Conservation (phyloP, 2,888 invertebrate genomes). For the Elegia similella region DNA sequence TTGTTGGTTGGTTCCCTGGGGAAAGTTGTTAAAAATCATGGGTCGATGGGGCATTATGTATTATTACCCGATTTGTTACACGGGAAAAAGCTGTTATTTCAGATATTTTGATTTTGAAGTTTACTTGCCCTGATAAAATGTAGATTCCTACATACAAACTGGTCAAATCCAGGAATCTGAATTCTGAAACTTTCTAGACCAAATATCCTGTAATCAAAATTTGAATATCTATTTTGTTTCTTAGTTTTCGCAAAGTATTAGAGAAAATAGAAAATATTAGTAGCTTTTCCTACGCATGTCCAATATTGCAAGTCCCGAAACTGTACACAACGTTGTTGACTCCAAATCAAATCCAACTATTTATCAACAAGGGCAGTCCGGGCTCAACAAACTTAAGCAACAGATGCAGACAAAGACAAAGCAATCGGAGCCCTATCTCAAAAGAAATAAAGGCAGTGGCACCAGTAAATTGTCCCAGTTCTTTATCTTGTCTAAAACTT, state of each 20-base stretch:
- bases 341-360: constrained; percentile 13
- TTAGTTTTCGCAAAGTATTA: background rate
- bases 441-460: constrained; percentile 8
- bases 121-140: no score
- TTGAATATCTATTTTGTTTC: no score
- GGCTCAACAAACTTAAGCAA: background rate
- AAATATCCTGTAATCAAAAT: no score
- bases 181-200: no score
- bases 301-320: background rate
- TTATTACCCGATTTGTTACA: no score
- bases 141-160: no score
- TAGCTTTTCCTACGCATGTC: background rate
- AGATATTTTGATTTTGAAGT: no score
- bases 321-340: background rate
- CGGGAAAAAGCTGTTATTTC: no score
- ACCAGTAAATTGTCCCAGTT: constrained; percentile 18
- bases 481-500: constrained; percentile 45
- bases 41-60: no score
- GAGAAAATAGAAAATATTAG: background rate
- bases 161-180: no score
- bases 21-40: no score
- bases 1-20: no score
- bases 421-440: constrained; percentile 17
- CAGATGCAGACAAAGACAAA: constrained; percentile 3
- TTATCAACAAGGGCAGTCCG: constrained; percentile 13